Evolutionary conservation across 2,797 vertebrate genomes (phyloP).

Genomic region (Lagorchestes hirsutus): DNA sequence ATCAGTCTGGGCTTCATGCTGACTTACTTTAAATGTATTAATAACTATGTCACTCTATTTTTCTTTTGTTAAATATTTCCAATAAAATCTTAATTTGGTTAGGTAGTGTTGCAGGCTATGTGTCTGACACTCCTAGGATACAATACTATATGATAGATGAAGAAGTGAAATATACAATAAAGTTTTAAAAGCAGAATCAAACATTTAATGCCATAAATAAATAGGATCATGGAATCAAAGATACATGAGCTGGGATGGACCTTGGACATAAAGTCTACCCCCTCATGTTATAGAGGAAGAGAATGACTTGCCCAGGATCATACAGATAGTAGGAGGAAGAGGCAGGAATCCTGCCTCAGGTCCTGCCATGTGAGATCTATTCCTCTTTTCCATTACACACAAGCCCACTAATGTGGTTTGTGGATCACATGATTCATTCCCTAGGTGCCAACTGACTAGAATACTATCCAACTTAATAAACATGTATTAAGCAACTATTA

Average conservation of each 20-base stretch:
- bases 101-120: background rate
- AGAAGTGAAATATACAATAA: background rate
- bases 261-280: background rate
- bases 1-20: background rate
- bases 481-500: background rate
- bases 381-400: background rate
- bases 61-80: background rate
- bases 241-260: background rate
- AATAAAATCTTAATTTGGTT: background rate
- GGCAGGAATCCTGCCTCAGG: background rate
- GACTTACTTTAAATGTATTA: conserved; percentile 28
- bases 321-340: background rate
- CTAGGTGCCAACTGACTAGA: background rate
- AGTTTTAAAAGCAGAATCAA: background rate
- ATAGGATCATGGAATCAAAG: background rate
- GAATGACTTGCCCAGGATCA: background rate
- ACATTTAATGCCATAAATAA: background rate
- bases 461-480: background rate
- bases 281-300: background rate
- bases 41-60: conserved; percentile 43
- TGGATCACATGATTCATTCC: no score
- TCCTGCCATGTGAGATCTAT: background rate
- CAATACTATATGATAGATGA: background rate
- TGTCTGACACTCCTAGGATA: background rate
- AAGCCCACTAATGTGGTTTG: no score